These are phyloP conservation scores for Caradrina clavipalpis DNA, from an alignment of 2,888 invertebrate species.

Conservation along the genomic window DNA sequence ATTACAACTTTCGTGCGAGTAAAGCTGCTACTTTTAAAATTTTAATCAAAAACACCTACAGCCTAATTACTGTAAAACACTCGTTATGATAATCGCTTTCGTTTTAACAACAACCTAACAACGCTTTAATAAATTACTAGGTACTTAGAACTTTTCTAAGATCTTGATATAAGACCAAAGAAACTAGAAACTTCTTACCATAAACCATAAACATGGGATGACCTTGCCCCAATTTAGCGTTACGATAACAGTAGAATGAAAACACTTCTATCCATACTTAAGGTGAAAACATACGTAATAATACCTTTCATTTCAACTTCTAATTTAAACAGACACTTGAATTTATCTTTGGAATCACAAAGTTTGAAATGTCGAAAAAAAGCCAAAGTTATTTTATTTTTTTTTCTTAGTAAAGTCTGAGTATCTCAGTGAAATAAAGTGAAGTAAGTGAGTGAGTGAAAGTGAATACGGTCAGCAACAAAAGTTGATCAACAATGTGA, in stretches of 20 bases:
- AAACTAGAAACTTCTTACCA: slow-evolving; percentile 37
- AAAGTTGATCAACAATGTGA: too few relatives aligned
- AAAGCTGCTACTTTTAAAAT: neutral
- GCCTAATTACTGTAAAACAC: neutral
- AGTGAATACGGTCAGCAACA: too few relatives aligned
- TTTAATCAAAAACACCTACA: neutral
- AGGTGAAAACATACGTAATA: slow-evolving; percentile 29
- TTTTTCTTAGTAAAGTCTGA: too few relatives aligned
- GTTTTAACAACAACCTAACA: neutral
- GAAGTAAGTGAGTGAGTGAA: too few relatives aligned
- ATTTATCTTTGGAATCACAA: neutral
- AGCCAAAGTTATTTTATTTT: too few relatives aligned
- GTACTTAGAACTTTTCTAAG: neutral
- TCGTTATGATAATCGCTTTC: slow-evolving; percentile 13
- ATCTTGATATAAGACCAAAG: slow-evolving; percentile 7
- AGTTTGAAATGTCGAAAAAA: neutral
- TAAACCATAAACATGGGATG: slow-evolving; percentile 32
- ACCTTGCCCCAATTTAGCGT: slow-evolving; percentile 48
- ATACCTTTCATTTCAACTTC: slow-evolving; percentile 13
- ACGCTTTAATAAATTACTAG: neutral
- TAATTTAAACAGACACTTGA: neutral
- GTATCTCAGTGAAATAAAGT: too few relatives aligned
- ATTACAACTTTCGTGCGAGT: too few relatives aligned
- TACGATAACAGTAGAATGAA: slow-evolving; percentile 54
- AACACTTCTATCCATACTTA: slow-evolving; percentile 60